These are phyloP conservation scores for Embidobia sp. DNA, from an alignment of 2,888 invertebrate genomes.

Conservation along the genomic window DNA sequence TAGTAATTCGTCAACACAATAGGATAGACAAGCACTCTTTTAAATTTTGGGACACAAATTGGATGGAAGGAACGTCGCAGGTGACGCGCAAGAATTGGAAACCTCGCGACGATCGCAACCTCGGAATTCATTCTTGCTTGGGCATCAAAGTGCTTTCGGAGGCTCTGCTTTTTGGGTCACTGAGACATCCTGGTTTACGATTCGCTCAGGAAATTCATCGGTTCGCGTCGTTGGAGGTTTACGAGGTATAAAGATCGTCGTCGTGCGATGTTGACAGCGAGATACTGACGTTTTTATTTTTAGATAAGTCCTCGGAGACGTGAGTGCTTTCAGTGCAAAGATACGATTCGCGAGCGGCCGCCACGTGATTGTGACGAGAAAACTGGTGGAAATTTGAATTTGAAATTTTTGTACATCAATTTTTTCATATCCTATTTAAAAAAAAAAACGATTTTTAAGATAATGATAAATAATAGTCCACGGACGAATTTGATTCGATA, in stretches of 20 bases:
- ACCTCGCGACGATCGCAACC: slow-evolving; percentile 11
- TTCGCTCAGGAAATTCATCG: too few species aligned
- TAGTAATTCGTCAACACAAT: too few species aligned
- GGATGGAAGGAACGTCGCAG: not conserved
- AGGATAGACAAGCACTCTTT: too few species aligned
- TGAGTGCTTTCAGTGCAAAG: not conserved
- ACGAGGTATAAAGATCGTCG: slow-evolving; percentile 7
- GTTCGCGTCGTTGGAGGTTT: not conserved
- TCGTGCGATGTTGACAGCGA: slow-evolving; percentile 37
- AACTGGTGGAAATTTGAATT: not conserved
- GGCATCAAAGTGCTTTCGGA: slow-evolving; percentile 9
- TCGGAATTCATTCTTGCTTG: slow-evolving; percentile 45
- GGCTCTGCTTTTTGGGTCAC: slow-evolving; percentile 19
- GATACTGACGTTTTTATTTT: slow-evolving; percentile 57
- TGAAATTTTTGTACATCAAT: too few species aligned
- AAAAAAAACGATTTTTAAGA: too few species aligned
- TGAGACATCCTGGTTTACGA: slow-evolving; percentile 4
- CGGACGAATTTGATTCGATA: too few species aligned
- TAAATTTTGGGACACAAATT: not conserved
- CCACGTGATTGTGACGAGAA: slow-evolving; percentile 16
- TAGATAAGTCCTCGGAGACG: slow-evolving; percentile 41
- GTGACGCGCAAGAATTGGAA: not conserved
- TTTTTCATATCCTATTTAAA: too few species aligned
- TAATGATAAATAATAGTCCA: too few species aligned
- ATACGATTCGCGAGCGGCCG: slow-evolving; percentile 21